These are phyloP conservation scores for Esox lucius DNA, from an alignment of 2,797 vertebrate genomes.

Conservation along the genomic window DNA sequence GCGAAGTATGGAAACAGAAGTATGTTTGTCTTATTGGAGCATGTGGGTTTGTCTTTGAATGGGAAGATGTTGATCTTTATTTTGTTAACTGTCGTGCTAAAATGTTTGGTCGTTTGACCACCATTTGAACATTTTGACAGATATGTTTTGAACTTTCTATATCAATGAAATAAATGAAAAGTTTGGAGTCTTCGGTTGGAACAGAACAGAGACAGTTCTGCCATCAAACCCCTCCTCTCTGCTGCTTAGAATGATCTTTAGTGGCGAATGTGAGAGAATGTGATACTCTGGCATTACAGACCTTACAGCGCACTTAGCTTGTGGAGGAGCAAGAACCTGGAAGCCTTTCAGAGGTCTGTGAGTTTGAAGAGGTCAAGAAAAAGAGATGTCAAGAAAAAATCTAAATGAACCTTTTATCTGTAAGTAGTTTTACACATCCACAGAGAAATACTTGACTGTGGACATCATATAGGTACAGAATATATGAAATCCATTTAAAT, in stretches of 20 bases:
- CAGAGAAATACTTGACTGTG: too few relatives aligned
- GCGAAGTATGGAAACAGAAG: not conserved
- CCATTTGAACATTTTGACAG: not conserved
- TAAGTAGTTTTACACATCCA: too few relatives aligned
- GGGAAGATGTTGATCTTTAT: not conserved
- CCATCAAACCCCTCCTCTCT: not conserved
- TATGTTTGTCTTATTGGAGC: not conserved
- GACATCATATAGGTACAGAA: too few relatives aligned
- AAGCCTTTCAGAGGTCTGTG: conserved; percentile 28
- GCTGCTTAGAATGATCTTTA: not conserved
- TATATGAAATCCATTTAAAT: too few relatives aligned
- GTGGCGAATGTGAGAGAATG: not conserved
- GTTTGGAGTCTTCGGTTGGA: not conserved
- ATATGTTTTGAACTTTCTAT: not conserved
- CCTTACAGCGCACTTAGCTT: conserved; percentile 15
- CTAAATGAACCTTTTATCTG: too few relatives aligned
- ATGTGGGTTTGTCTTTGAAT: not conserved
- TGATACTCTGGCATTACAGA: conserved; percentile 19
- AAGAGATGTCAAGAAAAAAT: not conserved
- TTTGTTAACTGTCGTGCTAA: not conserved
- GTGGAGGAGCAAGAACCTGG: conserved; percentile 24
- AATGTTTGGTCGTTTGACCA: too few relatives aligned
- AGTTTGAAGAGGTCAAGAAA: conserved; percentile 18
- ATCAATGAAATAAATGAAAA: not conserved
- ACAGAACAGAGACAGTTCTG: not conserved